Evolutionary conservation across 2,113 vertebrate genomes (phyloP), one percentile per base, ranked within the genome.

Genomic region (Etheostoma cragini): DNA sequence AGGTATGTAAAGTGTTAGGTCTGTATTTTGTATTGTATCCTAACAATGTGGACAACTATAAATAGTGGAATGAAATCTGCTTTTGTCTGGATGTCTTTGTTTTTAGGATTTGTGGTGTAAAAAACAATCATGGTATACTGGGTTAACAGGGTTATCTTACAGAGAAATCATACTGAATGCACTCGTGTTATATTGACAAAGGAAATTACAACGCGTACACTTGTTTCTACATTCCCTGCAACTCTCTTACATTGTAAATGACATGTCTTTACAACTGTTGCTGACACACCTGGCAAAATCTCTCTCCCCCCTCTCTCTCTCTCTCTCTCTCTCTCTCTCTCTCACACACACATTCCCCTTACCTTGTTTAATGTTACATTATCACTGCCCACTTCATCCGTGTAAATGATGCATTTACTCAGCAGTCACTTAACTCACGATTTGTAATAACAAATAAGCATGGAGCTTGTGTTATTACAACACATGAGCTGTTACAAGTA

Each of bases 11-110:
- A 79, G 70, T 83, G 68, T 84, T 71, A 79, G 68, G 58, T 89
- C 52, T 87, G 83, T 83, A 85, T 91, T 93, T 90, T 94, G 63
- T 89, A 85, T 90, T 85, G 68, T 91, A 82, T 71, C 49, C 26
- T 75, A 53, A 60, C 46, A 46, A 73, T 76, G 72, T 67, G 74
- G 72, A 72, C 45, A 73, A 72, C 68, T 87, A 89, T 84, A 90
- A 81, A 86, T 75, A 76, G 46, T 66, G 62, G 2, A 76, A 60
- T 80, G 19, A 85, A 70, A 85, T 77, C 57, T 62, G 53, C 42
- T 24, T 52, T 61, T 54, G 72, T 19, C 71, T 81, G 57, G 19
- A 50, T 74, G 57, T 52, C 49, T 76, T 3, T 71, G 33, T 52
- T 78, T 80, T 81, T 70, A 16, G 21, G 10, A 11, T 19, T 68